These are phyloP conservation scores for Neoarius graeffei DNA, from an alignment of 2,113 vertebrate genomes.

Conservation along the genomic window DNA sequence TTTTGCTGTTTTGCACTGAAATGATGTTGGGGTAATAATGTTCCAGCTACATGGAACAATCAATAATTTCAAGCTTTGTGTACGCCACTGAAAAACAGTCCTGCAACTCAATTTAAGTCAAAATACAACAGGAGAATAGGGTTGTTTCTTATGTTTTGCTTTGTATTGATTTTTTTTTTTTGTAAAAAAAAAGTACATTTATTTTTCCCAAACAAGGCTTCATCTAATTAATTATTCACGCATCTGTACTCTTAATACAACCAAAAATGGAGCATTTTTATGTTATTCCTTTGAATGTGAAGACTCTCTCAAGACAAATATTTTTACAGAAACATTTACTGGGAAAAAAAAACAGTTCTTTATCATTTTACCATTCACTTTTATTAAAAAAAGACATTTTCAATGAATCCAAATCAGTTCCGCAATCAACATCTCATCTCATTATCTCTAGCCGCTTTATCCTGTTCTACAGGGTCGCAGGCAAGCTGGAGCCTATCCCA, in stretches of 20 bases:
- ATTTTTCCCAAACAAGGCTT: background rate
- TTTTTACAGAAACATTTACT: background rate
- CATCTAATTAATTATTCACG: background rate
- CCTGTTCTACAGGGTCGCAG: too few relatives aligned
- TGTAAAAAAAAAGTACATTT: background rate
- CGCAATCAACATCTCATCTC: background rate
- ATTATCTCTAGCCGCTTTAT: too few relatives aligned
- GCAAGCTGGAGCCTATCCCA: too few relatives aligned
- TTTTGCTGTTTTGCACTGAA: background rate
- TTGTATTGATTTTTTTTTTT: too few relatives aligned
- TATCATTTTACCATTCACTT: background rate
- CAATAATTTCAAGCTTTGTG: background rate
- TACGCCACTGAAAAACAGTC: background rate
- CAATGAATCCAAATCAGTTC: background rate
- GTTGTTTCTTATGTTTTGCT: background rate
- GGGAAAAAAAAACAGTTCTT: background rate
- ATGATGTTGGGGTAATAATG: background rate
- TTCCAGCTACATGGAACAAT: background rate
- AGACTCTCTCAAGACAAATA: background rate
- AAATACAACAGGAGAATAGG: background rate
- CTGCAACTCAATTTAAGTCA: background rate
- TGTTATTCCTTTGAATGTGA: background rate
- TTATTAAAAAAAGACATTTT: background rate
- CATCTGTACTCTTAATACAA: background rate
- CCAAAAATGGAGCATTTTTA: background rate